Base-by-base conservation (phyloP, 2,113 vertebrate genomes). In the Perca fluviatilis region DNA sequence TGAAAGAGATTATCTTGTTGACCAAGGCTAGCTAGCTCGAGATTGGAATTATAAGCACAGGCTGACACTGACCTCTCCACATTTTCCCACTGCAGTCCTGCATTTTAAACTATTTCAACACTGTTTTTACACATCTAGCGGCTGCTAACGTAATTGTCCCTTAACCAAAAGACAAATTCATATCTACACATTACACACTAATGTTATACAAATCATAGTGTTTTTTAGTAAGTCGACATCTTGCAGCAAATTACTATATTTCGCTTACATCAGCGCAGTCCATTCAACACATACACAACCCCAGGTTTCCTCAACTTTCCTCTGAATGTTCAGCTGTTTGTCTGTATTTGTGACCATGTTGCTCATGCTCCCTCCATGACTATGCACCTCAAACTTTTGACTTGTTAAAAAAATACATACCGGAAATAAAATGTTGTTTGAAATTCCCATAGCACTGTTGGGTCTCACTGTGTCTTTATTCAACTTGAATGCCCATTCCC, bases 301-400 rank as follows among this genome's bases (percentile, higher is more conserved):
- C 21, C 77, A 23, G 51, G 56, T 77, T 81, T 79, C 56, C 75
- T 84, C 51, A 70, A 84, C 63, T 25, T 77, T 83, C 40, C 63
- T 75, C 73, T 91, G 81, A 92, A 91, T 91, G 88, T 94, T 78
- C 83, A 88, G 86, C 91, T 88, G 66, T 86, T 80, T 88, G 47
- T 91, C 86, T 89, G 77, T 93, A 86, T 92, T 84, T 90, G 85
- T 90, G 78, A 75, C 65, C 77, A 84, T 88, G 80, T 91, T 88
- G 83, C 82, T 96, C 79, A 95, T 95, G 81, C 83, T 95, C 86
- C 81, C 91, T 91, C 93, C 87, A 94, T 88, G 74, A 65, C 68
- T 88, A 94, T 96, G 80, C 87, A 97, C 91, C 95, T 93, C 86
- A 91, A 93, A 85, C 86, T 36, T 95, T 87, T 91, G 88, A 88